Base-by-base conservation (phyloP, 2,888 invertebrate genomes). In the Zygogramma bicolorata region DNA sequence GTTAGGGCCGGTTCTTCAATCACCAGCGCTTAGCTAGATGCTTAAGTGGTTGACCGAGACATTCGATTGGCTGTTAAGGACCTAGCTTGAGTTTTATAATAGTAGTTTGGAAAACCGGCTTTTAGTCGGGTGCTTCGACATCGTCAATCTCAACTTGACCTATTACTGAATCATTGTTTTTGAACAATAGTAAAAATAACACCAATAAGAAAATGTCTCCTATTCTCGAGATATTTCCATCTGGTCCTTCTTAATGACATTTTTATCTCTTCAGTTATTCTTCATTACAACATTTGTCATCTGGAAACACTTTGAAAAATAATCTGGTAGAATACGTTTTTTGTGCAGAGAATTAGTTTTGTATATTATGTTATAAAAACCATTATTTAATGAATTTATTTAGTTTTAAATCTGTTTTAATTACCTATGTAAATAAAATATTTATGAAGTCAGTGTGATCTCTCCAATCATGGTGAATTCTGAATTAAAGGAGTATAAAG, bases 361-460 rank as follows among this genome's bases (percentile, higher is more conserved):
- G 71, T 73, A 69, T 71, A 73, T 73, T 73, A 60, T 69, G 61
- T 73, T 61, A 66, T 66, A 27, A 66, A 10, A 53, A 62, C 66
- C 42, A 46, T 68, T 72, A 71, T 69, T 70, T 69, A 71, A 67
- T 75, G 27, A 75, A 65, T 67, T 74, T 42, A 71, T 1, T 46
- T 46, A 46, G 8, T 46, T 46, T 46, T 74, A 67, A 67, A 65
- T 67, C 65, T 53, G 69, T 75, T 73, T 77, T 75, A 13, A 46
- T 13, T 74, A 72, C 75, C 71, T 77, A 65, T 76, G 76, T 75
- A 77, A 77, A 75, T 76, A 77, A 76, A 77, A 77, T 76, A 74
- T 75, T 76, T 75, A 75, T 75, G 73, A 71, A 73, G 73, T 38
- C 13, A 22, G 22, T 40, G 4, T 46, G 46, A 46, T 46, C 15